Conservation (phyloP, 2,797 vertebrate genomes). For the Denticeps clupeoides region DNA sequence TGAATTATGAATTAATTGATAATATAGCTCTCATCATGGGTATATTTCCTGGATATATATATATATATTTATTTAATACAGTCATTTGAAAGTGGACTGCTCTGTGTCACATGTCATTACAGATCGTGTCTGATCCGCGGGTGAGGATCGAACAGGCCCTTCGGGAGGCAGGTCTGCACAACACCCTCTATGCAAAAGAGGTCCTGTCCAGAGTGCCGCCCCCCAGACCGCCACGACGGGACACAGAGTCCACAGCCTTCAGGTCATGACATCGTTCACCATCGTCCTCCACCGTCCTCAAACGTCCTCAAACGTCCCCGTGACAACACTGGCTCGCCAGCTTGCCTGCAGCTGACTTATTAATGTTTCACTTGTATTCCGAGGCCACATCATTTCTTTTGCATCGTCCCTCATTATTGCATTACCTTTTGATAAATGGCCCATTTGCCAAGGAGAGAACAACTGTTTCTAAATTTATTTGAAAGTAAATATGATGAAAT, state of each 20-base stretch:
- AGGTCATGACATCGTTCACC: constrained; percentile 38
- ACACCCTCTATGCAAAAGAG: constrained; percentile 69
- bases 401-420: too few species aligned
- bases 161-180: constrained; percentile 78
- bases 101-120: constrained; percentile 29
- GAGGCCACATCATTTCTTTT: neutral
- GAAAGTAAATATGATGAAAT: too few species aligned
- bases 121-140: constrained; percentile 85
- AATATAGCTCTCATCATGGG: too few species aligned
- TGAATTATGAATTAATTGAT: too few species aligned
- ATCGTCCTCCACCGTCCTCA: too few species aligned
- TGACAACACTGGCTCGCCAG: neutral
- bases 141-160: constrained; percentile 77
- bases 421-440: too few species aligned
- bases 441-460: too few species aligned
- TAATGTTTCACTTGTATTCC: constrained; percentile 5
- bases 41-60: too few species aligned
- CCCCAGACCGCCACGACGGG: constrained; percentile 71
- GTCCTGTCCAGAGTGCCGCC: constrained; percentile 70
- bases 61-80: neutral
- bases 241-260: constrained; percentile 65
- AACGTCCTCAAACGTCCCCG: too few species aligned
- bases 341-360: neutral
- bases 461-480: too few species aligned
- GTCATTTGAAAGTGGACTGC: neutral